Evolutionary conservation across 2,113 vertebrate genomes (phyloP).

Genomic region (Macrotus californicus): DNA sequence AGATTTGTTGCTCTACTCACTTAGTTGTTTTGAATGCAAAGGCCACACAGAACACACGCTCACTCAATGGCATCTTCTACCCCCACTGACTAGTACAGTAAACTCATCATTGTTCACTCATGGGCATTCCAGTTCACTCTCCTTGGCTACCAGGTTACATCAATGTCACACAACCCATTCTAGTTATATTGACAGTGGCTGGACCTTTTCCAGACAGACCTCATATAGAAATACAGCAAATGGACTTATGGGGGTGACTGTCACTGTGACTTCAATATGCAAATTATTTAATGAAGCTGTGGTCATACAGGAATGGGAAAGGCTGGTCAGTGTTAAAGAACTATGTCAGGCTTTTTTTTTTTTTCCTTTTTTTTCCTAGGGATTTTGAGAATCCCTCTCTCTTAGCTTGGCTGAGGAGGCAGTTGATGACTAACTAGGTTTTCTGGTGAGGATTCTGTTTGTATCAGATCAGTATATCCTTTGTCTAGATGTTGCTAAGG

Average conservation of each 20-base stretch:
- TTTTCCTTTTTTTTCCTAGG: neutral
- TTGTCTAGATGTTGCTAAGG: neutral
- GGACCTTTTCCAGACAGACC: too few relatives aligned
- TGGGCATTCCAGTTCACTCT: too few relatives aligned
- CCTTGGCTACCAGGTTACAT: too few relatives aligned
- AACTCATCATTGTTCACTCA: too few relatives aligned
- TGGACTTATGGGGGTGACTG: neutral
- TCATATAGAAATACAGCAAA: neutral
- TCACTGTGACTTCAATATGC: neutral
- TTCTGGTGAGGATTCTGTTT: neutral
- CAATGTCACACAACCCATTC: too few relatives aligned
- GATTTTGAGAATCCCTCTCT: neutral
- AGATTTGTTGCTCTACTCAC: too few relatives aligned
- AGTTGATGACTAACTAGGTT: neutral
- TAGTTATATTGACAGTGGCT: too few relatives aligned
- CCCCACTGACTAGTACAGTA: too few relatives aligned
- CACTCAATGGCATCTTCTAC: too few relatives aligned
- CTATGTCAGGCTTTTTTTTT: neutral
- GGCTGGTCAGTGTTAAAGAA: neutral
- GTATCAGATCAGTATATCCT: neutral
- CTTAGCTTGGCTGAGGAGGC: neutral
- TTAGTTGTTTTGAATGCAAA: too few relatives aligned
- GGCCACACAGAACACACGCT: too few relatives aligned
- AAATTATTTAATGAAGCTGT: neutral
- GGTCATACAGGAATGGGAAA: neutral